Conservation (phyloP, 2,888 invertebrate genomes). For the Drosophila anomalipes region DNA sequence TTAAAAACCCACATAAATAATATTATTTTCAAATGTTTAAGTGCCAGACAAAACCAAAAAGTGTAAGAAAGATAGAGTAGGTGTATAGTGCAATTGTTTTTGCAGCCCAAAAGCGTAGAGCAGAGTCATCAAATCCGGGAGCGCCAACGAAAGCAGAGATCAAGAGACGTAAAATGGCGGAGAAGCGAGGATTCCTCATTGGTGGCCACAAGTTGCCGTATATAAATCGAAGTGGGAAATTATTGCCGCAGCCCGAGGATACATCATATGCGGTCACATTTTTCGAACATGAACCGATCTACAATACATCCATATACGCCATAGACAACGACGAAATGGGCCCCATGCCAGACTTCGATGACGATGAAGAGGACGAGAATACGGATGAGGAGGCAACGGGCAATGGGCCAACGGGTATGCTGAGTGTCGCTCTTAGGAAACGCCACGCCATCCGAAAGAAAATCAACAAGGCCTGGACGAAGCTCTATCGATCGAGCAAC, state of each 20-base stretch:
- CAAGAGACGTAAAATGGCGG: slow-evolving; percentile 19
- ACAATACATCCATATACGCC: slow-evolving; percentile 38
- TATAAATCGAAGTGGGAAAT: not conserved
- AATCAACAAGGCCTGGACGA: slow-evolving; percentile 37
- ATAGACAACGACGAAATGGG: slow-evolving; percentile 12
- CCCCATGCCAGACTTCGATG: not conserved
- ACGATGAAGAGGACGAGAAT: slow-evolving; percentile 18
- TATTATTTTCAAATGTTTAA: not conserved
- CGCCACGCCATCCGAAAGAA: slow-evolving; percentile 5
- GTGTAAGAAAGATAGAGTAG: not conserved
- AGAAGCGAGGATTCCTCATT: slow-evolving; percentile 39
- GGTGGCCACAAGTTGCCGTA: slow-evolving; percentile 54
- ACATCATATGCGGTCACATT: slow-evolving; percentile 62
- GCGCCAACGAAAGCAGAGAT: not conserved
- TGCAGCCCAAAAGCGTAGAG: slow-evolving; percentile 50
- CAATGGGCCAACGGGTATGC: not conserved
- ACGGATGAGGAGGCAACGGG: slow-evolving; percentile 27
- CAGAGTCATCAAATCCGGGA: not conserved
- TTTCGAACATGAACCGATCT: slow-evolving; percentile 53
- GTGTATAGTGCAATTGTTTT: slow-evolving; percentile 12
- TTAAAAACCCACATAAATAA: not conserved
- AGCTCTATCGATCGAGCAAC: slow-evolving; percentile 33
- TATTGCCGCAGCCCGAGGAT: slow-evolving; percentile 50
- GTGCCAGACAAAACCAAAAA: not conserved
- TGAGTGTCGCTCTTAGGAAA: not conserved